These are phyloP conservation scores for Axis porcinus DNA, from an alignment of 2,113 vertebrate species.

Conservation along the genomic window DNA sequence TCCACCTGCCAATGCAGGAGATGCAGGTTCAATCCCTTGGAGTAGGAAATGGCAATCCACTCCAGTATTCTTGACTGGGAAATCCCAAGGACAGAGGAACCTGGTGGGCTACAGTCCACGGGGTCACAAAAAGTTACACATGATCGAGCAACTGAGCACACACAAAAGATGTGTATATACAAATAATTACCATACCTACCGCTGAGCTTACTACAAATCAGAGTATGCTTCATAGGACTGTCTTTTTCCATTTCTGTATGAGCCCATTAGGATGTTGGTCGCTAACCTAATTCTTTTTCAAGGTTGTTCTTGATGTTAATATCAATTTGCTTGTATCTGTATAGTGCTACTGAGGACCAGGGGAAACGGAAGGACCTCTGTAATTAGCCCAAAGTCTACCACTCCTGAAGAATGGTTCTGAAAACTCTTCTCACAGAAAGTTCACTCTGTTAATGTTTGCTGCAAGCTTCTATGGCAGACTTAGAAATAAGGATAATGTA, in stretches of 20 bases:
- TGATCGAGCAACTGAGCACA: neutral
- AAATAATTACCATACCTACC: neutral
- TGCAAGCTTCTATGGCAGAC: neutral
- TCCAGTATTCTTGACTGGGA: neutral
- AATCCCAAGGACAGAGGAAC: neutral
- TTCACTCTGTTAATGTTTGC: neutral
- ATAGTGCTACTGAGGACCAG: neutral
- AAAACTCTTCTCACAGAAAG: neutral
- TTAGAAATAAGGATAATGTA: neutral
- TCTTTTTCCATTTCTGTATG: neutral
- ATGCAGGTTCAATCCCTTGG: neutral
- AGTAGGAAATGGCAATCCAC: neutral
- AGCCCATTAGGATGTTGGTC: neutral
- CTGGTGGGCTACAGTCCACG: neutral
- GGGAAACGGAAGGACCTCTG: neutral
- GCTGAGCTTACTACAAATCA: neutral
- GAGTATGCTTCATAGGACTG: neutral
- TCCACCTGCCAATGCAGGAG: neutral
- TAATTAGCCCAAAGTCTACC: neutral
- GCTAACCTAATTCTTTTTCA: neutral
- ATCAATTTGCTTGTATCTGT: neutral
- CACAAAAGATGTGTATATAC: neutral
- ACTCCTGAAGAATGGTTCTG: neutral
- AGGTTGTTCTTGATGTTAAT: neutral
- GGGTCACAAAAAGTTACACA: neutral